Conservation (phyloP, 2,113 vertebrate species). For the Willisornis vidua region DNA sequence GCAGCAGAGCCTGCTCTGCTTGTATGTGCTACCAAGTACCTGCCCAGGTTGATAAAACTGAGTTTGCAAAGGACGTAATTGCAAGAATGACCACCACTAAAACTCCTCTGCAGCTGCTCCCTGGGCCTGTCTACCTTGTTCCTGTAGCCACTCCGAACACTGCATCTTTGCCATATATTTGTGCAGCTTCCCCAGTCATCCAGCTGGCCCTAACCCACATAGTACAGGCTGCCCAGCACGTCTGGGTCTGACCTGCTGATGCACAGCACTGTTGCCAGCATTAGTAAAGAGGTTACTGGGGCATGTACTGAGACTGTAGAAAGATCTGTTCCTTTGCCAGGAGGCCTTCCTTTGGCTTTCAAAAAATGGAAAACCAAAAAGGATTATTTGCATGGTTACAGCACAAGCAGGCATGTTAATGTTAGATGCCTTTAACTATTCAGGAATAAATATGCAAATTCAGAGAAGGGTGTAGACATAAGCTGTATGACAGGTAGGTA, state of each 20-base stretch:
- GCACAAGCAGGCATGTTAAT: not conserved
- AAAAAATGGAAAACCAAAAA: not conserved
- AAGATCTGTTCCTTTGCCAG: not conserved
- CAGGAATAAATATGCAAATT: not conserved
- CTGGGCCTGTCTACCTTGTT: not conserved
- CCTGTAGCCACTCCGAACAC: fast-evolving
- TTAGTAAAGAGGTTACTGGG: not conserved
- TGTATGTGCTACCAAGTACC: not conserved
- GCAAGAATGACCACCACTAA: not conserved
- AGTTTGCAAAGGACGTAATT: not conserved
- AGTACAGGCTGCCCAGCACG: not conserved
- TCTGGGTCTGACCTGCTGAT: not conserved
- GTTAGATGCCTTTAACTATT: not conserved
- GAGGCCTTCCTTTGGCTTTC: not conserved
- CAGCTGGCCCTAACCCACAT: not conserved
- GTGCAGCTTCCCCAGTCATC: not conserved
- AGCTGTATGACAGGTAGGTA: not conserved
- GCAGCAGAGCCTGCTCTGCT: not conserved
- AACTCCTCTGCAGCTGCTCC: not conserved
- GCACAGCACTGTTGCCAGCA: not conserved
- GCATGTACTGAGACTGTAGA: not conserved
- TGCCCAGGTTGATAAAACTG: not conserved
- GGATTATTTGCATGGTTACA: not conserved
- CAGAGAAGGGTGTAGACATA: not conserved
- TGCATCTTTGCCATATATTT: not conserved